Base-by-base conservation (phyloP, 2,888 invertebrate genomes). In the Lochmaea capreae region DNA sequence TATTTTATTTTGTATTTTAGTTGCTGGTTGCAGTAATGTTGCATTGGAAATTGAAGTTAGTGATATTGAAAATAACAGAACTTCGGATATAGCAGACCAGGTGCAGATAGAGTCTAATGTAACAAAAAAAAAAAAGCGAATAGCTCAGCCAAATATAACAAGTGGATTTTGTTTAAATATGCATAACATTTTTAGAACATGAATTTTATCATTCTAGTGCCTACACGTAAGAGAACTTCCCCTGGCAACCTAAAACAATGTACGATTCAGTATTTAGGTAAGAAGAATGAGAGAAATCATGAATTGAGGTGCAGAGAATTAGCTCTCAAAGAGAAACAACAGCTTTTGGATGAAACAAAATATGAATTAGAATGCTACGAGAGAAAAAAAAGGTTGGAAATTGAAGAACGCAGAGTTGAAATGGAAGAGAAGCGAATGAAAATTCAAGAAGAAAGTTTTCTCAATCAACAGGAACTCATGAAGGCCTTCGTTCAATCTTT, bases 271-370 rank as follows among this genome's bases (percentile, higher is more conserved):
- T 68, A 68, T 68, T 61, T 61, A 43, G 33, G 68, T 59, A 61
- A 68, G 12, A 71, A 71, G 65, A 66, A 65, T 72, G 66, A 72
- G n/a, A 72, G 18, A 62, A 39, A 61, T 26, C 16, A 61, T 61
- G 66, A 72, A 52, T 46, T 72, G n/a, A 61, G 52, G 46, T 49
- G 16, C 18, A 65, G 66, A 66, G 67, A 72, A 61, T 16, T 72
- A 42, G 33, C 4, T n/a, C 67, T 72, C 49, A 46, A 65, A 66
- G 71, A 71, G 33, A 72, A 66, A 46, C 61, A 72, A 49, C 71
- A 67, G n/a, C 22, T 11, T 5, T 42, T 62, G 52, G 39, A 61
- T n/a, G 71, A 33, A 72, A 62, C 62, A 26, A 43, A 72, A 16
- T 61, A 58, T 59, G 71, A 72, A 52, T 33, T 72, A 18, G 71